phyloP scores from a whole-genome alignment of 2,797 vertebrate species.

The Vireo griseus region DNA sequence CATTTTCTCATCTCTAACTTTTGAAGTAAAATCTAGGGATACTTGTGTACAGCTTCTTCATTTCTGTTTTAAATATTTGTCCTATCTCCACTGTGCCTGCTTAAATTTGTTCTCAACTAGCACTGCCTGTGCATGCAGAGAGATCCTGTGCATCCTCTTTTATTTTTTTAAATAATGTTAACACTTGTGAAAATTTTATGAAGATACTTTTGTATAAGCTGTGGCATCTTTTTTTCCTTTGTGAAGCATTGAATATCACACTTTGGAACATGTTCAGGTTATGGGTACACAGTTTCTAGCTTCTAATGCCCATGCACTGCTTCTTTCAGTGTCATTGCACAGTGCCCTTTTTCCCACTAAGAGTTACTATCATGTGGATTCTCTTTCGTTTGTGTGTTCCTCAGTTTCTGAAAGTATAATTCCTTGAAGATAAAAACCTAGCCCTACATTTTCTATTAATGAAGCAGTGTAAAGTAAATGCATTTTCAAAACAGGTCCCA shows the following conservation, averaged over 20 bases:
- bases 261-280: conserved; percentile 71
- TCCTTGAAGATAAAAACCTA: conserved; percentile 54
- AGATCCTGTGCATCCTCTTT: conserved; percentile 91
- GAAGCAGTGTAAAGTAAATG: conserved; percentile 76
- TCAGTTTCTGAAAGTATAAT: conserved; percentile 71
- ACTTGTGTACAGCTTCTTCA: conserved; percentile 71
- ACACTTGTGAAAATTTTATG: conserved; percentile 91
- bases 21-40: conserved; percentile 62
- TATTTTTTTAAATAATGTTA: conserved; percentile 90
- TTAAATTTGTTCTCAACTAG: conserved; percentile 86
- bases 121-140: conserved; percentile 91
- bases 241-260: conserved; percentile 73
- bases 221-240: conserved; percentile 75
- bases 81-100: conserved; percentile 85
- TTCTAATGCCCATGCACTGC: conserved; percentile 69
- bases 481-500: conserved; percentile 73
- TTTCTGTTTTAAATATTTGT: conserved; percentile 66
- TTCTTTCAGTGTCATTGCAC: conserved; percentile 74
- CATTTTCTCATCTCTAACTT: conserved; percentile 69
- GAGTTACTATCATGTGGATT: conserved; percentile 75
- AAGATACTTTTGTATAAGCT: conserved; percentile 82
- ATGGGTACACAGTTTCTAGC: conserved; percentile 69
- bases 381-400: conserved; percentile 58
- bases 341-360: conserved; percentile 65
- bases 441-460: conserved; percentile 64